Percentiles rank a stretch among this genome's conserved stretches.
These are phyloP conservation scores for Catharus minimus DNA, from an alignment of 2,113 vertebrate genomes.

Conservation along the genomic window DNA sequence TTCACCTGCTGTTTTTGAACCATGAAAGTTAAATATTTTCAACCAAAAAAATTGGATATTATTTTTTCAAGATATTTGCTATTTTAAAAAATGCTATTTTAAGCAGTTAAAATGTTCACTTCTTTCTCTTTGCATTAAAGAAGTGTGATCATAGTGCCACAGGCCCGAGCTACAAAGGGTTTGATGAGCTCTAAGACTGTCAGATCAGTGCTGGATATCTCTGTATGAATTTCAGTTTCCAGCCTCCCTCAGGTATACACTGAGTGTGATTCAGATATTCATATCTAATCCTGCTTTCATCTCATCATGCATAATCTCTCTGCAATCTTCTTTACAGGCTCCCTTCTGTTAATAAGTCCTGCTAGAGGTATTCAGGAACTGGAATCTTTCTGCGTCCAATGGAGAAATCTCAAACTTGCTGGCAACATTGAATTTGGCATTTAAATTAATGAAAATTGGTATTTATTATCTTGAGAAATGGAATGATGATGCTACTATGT, in stretches of 20 bases:
- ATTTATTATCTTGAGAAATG: background rate
- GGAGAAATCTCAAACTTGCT: background rate
- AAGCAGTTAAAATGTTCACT: background rate
- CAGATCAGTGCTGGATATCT: background rate
- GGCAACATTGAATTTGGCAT: background rate
- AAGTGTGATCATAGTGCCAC: background rate
- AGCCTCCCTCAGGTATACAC: background rate
- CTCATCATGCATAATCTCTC: background rate
- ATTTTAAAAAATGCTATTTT: background rate
- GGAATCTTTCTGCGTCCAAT: background rate
- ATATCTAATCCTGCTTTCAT: background rate
- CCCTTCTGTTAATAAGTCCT: background rate
- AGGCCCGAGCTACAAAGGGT: background rate
- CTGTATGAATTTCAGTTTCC: background rate
- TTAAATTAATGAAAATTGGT: background rate
- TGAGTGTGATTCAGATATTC: background rate
- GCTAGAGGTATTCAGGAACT: background rate
- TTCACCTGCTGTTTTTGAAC: background rate
- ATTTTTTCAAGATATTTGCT: background rate
- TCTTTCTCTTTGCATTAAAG: background rate
- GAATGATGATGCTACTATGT: background rate
- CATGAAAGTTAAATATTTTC: background rate
- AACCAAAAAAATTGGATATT: background rate
- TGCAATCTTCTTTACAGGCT: background rate
- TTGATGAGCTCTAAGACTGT: background rate